Evolutionary conservation across 2,113 vertebrate genomes (phyloP).

Genomic region (Corythornis madagascariensis): DNA sequence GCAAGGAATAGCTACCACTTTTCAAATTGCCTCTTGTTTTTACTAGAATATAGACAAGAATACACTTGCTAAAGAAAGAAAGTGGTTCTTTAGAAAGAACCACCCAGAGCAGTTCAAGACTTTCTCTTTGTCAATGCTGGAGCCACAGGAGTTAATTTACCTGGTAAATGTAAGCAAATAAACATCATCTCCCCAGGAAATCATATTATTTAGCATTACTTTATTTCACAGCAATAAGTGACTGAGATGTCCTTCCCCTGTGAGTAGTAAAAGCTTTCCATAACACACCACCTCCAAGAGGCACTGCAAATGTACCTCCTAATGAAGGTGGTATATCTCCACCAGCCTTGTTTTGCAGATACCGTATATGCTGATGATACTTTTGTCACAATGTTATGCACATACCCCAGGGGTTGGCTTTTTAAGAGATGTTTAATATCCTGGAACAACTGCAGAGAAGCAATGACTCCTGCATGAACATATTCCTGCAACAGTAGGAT

Average conservation of each 20-base stretch:
- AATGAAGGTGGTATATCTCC: not conserved
- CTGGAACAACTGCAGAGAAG: not conserved
- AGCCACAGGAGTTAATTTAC: not conserved
- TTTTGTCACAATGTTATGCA: not conserved
- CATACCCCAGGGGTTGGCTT: not conserved
- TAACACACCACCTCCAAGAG: not conserved
- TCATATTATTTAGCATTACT: not conserved
- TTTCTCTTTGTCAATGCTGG: not conserved
- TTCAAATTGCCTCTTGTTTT: not conserved
- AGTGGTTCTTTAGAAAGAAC: not conserved
- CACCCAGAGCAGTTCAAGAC: not conserved
- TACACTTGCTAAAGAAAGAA: not conserved
- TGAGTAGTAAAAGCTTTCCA: not conserved
- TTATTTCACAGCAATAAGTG: not conserved
- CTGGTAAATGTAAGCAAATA: not conserved
- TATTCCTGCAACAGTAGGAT: not conserved
- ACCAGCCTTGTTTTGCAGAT: not conserved
- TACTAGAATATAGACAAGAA: not conserved
- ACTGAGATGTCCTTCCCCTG: not conserved
- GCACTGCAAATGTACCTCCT: not conserved
- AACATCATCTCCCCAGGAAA: not conserved
- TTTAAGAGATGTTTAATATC: not conserved
- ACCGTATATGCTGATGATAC: not conserved
- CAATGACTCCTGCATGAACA: not conserved
- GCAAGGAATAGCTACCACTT: not conserved